Conservation (phyloP, 2,113 vertebrate genomes). For the Hemichromis elongatus region DNA sequence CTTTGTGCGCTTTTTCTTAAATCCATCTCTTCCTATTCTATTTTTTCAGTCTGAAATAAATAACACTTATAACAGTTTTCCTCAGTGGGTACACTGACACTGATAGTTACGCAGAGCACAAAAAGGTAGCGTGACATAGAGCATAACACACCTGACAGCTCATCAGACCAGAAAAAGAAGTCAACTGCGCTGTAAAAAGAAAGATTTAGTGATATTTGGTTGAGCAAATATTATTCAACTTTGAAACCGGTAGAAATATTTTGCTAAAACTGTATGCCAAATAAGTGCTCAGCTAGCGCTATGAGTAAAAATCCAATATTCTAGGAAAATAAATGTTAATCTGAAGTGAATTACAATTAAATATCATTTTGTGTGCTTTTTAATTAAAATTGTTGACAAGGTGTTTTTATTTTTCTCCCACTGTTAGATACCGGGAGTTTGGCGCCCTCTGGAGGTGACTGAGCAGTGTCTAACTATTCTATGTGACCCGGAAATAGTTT, state of each 20-base stretch:
- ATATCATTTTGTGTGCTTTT: neutral
- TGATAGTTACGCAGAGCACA: neutral
- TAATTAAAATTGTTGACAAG: neutral
- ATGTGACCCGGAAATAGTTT: slow-evolving; percentile 36
- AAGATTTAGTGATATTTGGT: neutral
- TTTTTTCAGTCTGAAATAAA: neutral
- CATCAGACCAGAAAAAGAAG: neutral
- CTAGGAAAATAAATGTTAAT: neutral
- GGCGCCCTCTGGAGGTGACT: neutral
- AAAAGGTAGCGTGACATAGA: neutral
- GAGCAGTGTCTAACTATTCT: neutral
- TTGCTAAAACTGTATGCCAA: neutral
- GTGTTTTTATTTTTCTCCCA: neutral
- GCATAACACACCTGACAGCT: neutral
- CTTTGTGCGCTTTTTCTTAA: neutral
- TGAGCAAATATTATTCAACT: neutral
- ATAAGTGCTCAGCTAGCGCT: neutral
- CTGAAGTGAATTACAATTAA: neutral
- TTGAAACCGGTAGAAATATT: neutral
- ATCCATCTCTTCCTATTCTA: neutral
- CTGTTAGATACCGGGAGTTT: neutral
- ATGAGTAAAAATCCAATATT: neutral
- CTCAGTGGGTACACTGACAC: neutral
- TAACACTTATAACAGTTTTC: neutral
- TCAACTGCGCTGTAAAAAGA: rapidly evolving